Base-by-base conservation (phyloP, 2,113 vertebrate genomes). In the Pelecanoides urinatrix region DNA sequence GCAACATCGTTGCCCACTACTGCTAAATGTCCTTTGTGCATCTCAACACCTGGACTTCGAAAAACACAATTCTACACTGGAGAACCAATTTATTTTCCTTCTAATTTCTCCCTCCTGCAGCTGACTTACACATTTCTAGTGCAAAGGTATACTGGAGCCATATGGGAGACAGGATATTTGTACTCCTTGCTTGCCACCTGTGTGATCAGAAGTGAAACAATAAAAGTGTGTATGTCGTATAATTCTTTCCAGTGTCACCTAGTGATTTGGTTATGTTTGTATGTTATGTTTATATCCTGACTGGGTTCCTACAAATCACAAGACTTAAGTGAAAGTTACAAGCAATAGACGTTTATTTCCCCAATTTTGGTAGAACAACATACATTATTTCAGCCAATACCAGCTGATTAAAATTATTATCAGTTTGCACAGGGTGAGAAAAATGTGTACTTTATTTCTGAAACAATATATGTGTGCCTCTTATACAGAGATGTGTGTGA, bases 321-420 rank as follows among this genome's bases (percentile, higher is more conserved):
- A 73, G 53, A 73, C 49, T 78, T 90, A 75, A 36, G 65, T 93
- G 56, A 91, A 97, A 92, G 74, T 76, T 84, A 85, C 52, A 82
- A 52, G 18, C 49, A 92, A 78, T 63, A 92, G 96, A 32, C 90
- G 66, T 29, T 78, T 77, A 53, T 89, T 90, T 92, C 63, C 83
- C 20, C 15, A 67, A 29, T 73, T 59, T 92, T 81, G 97, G 97
- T 97, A 95, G 73, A 97, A 73, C 86, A 95, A 47, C 68, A 90
- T 67, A 62, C 30, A 91, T 74, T 93, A 65, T 44, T 83, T 70
- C 53, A 80, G 62, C 75, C 93, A 88, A 82, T 82, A 76, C 32
- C 32, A 82, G 19, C 72, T 95, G 79, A 94, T 82, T 86, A 92
- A 86, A 95, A 74, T 32, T 8, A 81, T 88, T 65, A 26, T 76